Evolutionary conservation across 2,888 invertebrate species (phyloP), one percentile per base, ranked within the genome.

Genomic region (Eudemis profundana): DNA sequence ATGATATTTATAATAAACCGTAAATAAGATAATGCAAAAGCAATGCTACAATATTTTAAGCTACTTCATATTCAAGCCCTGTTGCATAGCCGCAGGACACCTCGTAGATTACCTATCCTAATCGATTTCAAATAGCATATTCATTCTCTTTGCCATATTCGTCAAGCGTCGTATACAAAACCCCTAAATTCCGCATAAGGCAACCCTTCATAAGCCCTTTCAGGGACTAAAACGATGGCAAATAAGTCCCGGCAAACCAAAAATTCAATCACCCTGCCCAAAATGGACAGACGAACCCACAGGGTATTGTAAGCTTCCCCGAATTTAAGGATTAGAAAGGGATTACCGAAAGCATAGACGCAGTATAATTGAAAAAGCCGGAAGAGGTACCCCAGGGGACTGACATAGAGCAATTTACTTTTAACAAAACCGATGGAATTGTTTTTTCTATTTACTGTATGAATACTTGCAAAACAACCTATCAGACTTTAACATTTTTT

Each of bases 361-460:
- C 50, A 23, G 44, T 53, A 51, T 65, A 65, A 65, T 65, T 65
- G 65, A 60, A 60, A 65, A 60, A 60, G 60, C 65, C 51, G 51
- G 29, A 54, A 29, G 51, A 65, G 60, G 40, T 47, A 46, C 50
- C 46, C 53, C 50, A 19, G 21, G 53, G 60, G 65, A 60, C 29
- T 40, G 44, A 64, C 50, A 64, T 51, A 51, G 57, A 64, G 44
- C 57, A 59, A 64, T 64, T 57, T 51, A 38, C 57, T 59, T 57
- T 50, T 44, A 51, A 64, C 42, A 64, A 59, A 51, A 51, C 50
- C 44, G 44, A 51, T 27, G 57, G 57, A 59, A 50, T 63, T 44
- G 40, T 49, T 57, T 47, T 54, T 47, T 40, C 56, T 46, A 57
- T 44, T 56, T 42, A 17, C 23, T 40, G 29, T 14, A 14, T 19